phyloP scores from a whole-genome alignment of 1,140 invertebrate species.

The Heliconius melpomene region DNA sequence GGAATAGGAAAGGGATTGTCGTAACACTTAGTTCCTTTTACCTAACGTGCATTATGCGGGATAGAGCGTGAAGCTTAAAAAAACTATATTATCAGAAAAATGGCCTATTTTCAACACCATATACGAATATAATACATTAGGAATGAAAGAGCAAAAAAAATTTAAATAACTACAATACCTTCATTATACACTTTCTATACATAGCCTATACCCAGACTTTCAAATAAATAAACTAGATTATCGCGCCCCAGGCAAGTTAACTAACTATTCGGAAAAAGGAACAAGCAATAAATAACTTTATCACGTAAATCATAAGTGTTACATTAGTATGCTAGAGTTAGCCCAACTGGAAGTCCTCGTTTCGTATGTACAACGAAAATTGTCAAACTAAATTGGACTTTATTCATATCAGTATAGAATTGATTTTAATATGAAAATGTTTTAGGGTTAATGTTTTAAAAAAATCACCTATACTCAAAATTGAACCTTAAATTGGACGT shows the following conservation, averaged over 20 bases:
- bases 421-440: constrained; percentile 1
- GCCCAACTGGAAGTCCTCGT: neutral
- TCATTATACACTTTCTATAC: constrained; percentile 38
- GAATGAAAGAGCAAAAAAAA: neutral
- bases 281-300: constrained; percentile 26
- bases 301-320: constrained; percentile 12
- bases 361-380: constrained; percentile 13
- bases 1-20: too few species aligned
- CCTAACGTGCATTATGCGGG: too few species aligned
- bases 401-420: neutral
- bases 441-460: constrained; percentile 26
- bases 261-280: constrained; percentile 24
- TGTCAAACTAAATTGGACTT: constrained; percentile 28
- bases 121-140: neutral
- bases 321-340: constrained; percentile 21
- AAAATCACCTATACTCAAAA: constrained; percentile 10
- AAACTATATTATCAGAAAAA: neutral
- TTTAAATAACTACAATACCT: constrained; percentile 27
- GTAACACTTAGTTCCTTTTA: too few species aligned
- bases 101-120: neutral
- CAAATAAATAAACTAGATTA: constrained; percentile 42
- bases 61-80: too few species aligned
- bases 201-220: constrained; percentile 36
- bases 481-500: constrained; percentile 15
- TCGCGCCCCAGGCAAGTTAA: constrained; percentile 37